Conservation (phyloP, 2,888 invertebrate species). For the Nomada ferruginata region DNA sequence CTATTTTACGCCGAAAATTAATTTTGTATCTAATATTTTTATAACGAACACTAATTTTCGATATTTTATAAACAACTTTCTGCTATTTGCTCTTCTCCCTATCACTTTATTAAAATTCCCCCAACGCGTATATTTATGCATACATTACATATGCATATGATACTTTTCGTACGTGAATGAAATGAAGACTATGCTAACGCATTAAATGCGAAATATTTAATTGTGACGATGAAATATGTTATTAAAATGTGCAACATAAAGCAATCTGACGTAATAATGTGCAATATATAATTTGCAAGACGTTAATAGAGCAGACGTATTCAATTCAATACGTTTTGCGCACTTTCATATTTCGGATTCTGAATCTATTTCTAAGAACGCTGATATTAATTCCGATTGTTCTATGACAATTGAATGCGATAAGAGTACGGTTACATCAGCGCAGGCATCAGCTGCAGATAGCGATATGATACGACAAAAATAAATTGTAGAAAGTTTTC, state of each 20-base stretch:
- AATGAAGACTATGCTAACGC: not conserved
- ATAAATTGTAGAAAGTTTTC: constrained; percentile 5
- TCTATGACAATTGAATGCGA: not conserved
- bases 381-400: not conserved
- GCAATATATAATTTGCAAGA: not conserved
- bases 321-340: not conserved
- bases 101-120: no score
- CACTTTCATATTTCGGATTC: not conserved
- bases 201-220: not conserved
- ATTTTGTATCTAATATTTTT: not conserved
- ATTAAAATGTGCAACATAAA: not conserved
- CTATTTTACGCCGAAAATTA: not conserved
- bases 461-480: constrained; percentile 16
- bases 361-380: not conserved
- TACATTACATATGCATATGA: not conserved
- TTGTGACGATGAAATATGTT: not conserved
- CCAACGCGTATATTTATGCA: not conserved
- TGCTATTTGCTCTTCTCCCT: no score
- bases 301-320: not conserved
- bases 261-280: constrained; percentile 5
- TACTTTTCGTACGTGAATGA: not conserved
- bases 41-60: no score
- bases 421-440: constrained; percentile 1
- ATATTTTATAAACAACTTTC: not conserved
- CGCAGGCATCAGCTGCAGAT: constrained; percentile 6